Base-by-base conservation (phyloP, 2,797 vertebrate genomes). In the Tapera naevia region DNA sequence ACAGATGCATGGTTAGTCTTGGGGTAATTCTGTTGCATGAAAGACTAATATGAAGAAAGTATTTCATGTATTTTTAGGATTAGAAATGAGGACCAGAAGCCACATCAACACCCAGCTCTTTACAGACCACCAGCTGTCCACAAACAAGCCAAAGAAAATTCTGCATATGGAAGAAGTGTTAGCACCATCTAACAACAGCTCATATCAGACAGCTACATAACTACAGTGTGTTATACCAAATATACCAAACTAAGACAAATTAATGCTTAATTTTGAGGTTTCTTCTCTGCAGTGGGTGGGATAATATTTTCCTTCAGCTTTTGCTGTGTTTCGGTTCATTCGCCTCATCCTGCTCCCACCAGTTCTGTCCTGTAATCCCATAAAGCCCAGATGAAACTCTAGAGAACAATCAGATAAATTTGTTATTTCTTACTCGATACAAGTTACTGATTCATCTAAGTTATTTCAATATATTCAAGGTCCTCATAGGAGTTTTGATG, bases 311-410 rank as follows among this genome's bases (percentile, higher is more conserved):
- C 41, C 61, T 89, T 60, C 41, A 33, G 28, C 21, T 67, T 89
- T 69, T 82, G 25, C 30, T 39, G 10, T 30, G 51, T 66, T 88
- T 82, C 64, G 35, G 22, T 66, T 60, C 3, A 62, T 56, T 69
- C 70, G 21, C n/a, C 27, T 82, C n/a, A 39, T 43, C 15, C 60
- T 2, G 1, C 24, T 72, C 51, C 41, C 32, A 57, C 8, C 21
- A 67, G 14, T 69, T 80, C 53, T 28, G 35, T 0, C 0, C 23
- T 0, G 1, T 16, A 35, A 62, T 43, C 33, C 39, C 33, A 41
- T 43, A 82, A 82, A 67, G 8, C 8, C 62, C 80, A 58, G 51
- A 39, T 9, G 23, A 75, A 91, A 72, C 27, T 35, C 53, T 70
- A 60, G 25, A 70, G 43, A 54, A 72, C 28, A 57, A 71, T 39